phyloP scores from a whole-genome alignment of 1,140 invertebrate species.

The Hyposmocoma kahamanoa region DNA sequence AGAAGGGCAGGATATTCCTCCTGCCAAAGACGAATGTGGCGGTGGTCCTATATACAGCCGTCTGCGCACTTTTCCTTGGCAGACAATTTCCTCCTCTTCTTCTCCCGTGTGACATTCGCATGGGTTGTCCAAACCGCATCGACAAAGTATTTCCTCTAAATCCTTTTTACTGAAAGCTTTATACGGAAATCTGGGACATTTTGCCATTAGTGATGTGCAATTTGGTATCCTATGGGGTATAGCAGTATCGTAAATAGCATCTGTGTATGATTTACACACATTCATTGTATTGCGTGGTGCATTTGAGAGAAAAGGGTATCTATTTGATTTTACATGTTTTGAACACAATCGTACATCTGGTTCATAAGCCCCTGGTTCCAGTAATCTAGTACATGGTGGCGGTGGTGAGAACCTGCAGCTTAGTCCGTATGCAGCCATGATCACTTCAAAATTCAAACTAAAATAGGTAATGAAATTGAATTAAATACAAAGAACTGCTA shows the following conservation, averaged over 20 bases:
- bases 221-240: conserved; percentile 32
- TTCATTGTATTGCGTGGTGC: conserved; percentile 20
- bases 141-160: conserved; percentile 39
- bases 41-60: conserved; percentile 38
- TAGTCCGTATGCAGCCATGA: not conserved
- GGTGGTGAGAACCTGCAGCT: not conserved
- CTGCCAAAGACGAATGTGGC: conserved; percentile 15
- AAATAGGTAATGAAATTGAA: too few species aligned
- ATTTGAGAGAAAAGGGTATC: conserved; percentile 38
- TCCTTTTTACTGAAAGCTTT: conserved; percentile 33
- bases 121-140: conserved; percentile 30
- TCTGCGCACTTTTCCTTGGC: conserved; percentile 35
- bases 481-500: too few species aligned
- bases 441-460: not conserved
- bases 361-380: not conserved
- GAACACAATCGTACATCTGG: not conserved
- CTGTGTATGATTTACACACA: conserved; percentile 34
- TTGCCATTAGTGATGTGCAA: conserved; percentile 35
- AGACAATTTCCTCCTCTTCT: conserved; percentile 21
- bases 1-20: conserved; percentile 25
- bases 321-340: not conserved
- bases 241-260: conserved; percentile 32
- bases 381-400: not conserved
- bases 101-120: conserved; percentile 35
- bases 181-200: conserved; percentile 44